Conservation (phyloP, 2,797 vertebrate species). For the Danionella dracula region DNA sequence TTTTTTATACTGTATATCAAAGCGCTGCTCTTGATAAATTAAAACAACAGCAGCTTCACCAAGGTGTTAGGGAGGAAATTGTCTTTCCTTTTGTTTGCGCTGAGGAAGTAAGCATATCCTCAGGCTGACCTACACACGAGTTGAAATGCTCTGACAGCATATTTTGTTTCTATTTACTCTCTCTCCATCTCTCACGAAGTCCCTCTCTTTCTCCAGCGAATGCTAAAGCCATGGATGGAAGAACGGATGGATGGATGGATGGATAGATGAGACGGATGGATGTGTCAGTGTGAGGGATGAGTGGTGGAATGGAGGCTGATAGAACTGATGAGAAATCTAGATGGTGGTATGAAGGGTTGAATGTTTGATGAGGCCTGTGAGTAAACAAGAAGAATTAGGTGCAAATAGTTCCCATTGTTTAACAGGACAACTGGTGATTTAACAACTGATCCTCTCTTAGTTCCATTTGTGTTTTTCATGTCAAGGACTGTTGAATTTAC, state of each 20-base stretch:
- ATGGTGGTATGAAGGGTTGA: constrained; percentile 7
- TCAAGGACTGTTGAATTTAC: too few species aligned
- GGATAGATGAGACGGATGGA: constrained; percentile 21
- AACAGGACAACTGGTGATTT: background rate
- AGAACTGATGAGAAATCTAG: constrained; percentile 24
- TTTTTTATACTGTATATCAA: background rate
- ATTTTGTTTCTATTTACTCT: constrained; percentile 26
- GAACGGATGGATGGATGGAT: constrained; percentile 24
- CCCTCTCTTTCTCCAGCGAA: constrained; percentile 14
- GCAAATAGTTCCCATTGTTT: background rate
- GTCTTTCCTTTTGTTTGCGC: constrained; percentile 35
- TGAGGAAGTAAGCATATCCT: constrained; percentile 30
- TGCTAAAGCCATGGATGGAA: constrained; percentile 13
- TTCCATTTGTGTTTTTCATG: too few species aligned
- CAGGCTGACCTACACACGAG: constrained; percentile 14
- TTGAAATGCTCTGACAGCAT: constrained; percentile 9
- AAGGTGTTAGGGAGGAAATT: constrained; percentile 18
- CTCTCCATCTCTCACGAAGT: constrained; percentile 6
- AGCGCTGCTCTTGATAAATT: constrained; percentile 22
- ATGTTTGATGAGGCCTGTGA: background rate
- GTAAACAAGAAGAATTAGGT: background rate
- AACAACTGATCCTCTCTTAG: background rate
- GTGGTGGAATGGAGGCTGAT: constrained; percentile 15
- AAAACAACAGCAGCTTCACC: constrained; percentile 25
- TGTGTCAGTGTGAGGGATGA: constrained; percentile 27